Conservation (phyloP, 2,888 invertebrate genomes). For the Athetis lepigone region DNA sequence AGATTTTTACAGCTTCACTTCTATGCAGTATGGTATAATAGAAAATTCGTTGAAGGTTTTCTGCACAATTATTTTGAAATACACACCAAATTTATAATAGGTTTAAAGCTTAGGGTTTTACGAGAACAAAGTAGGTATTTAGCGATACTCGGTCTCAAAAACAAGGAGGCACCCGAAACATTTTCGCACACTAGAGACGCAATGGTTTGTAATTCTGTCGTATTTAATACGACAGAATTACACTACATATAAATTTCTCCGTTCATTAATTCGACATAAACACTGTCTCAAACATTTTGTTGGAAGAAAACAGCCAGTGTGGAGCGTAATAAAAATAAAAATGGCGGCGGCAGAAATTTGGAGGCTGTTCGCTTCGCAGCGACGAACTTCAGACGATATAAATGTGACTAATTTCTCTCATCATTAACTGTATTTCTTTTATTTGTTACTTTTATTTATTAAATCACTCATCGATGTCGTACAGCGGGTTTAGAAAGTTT, state of each 20-base stretch:
- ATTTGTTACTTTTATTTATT: slow-evolving; percentile 77
- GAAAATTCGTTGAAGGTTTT: slow-evolving; percentile 21
- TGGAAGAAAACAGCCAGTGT: slow-evolving; percentile 82
- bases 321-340: slow-evolving; percentile 74
- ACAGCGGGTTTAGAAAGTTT: slow-evolving; percentile 88
- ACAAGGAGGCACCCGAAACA: slow-evolving; percentile 22
- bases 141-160: slow-evolving; percentile 5
- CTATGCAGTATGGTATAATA: slow-evolving; percentile 24
- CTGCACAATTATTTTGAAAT: slow-evolving; percentile 29
- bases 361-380: slow-evolving; percentile 90
- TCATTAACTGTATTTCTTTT: slow-evolving; percentile 82
- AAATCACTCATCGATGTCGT: slow-evolving; percentile 79
- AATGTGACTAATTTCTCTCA: slow-evolving; percentile 79
- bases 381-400: slow-evolving; percentile 82
- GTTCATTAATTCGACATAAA: slow-evolving; percentile 90
- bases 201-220: slow-evolving; percentile 42
- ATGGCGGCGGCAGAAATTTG: slow-evolving; percentile 91
- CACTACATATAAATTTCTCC: slow-evolving; percentile 48
- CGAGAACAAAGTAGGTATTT: slow-evolving; percentile 15
- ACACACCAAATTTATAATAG: slow-evolving; percentile 17
- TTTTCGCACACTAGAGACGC: slow-evolving; percentile 20
- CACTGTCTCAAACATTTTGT: slow-evolving; percentile 91
- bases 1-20: slow-evolving; percentile 36
- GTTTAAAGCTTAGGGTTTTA: slow-evolving; percentile 8
- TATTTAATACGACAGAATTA: slow-evolving; percentile 33